phyloP scores from a whole-genome alignment of 2,888 invertebrate genomes.

The Sinhomidia bicolor region DNA sequence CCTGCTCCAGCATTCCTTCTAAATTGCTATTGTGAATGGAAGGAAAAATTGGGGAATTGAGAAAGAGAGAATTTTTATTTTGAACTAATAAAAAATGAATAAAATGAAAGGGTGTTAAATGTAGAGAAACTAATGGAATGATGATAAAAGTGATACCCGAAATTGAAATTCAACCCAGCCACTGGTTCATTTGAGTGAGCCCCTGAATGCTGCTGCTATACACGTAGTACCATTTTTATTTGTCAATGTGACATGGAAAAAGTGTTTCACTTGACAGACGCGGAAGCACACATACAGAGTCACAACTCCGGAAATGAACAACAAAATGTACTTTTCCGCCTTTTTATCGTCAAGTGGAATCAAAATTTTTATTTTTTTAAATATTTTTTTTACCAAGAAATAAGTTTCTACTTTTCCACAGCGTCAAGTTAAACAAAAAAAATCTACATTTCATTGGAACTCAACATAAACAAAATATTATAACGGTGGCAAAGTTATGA shows the following conservation, averaged over 20 bases:
- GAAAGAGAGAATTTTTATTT: too few relatives aligned
- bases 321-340: conserved; percentile 37
- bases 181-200: not conserved
- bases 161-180: conserved; percentile 17
- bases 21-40: too few relatives aligned
- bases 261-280: conserved; percentile 38
- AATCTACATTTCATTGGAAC: not conserved
- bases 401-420: not conserved
- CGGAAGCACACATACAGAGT: conserved; percentile 11
- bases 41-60: too few relatives aligned
- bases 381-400: not conserved
- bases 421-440: not conserved
- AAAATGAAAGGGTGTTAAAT: not conserved
- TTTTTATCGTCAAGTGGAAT: conserved; percentile 20
- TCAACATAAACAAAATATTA: not conserved
- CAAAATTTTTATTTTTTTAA: not conserved
- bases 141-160: not conserved
- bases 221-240: not conserved
- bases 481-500: not conserved
- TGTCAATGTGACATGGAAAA: conserved; percentile 29
- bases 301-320: conserved; percentile 41
- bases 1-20: not conserved
- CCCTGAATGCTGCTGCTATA: not conserved
- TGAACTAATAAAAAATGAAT: not conserved
- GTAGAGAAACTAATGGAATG: conserved; percentile 2